A percentile compares a stretch with the other conserved stretches of the same genome.
phyloP scores from a whole-genome alignment of 1,140 invertebrate species.

The Hyposmocoma kahamanoa region DNA sequence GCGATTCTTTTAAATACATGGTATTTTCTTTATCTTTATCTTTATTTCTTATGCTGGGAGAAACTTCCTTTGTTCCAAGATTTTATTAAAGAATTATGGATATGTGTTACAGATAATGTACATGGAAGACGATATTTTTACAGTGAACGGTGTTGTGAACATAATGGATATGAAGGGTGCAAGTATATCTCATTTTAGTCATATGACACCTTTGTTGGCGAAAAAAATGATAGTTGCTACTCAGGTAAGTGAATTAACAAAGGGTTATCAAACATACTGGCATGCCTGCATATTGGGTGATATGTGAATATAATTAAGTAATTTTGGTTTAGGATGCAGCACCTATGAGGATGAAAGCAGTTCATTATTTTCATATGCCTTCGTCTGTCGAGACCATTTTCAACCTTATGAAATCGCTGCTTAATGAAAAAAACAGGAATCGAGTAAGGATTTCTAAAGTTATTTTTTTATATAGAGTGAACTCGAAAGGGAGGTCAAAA shows the following conservation, averaged over 20 bases:
- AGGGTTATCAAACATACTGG: no score
- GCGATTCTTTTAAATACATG: no score
- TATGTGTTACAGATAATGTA: constrained; percentile 62
- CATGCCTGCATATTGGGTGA: no score
- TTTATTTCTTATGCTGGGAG: no score
- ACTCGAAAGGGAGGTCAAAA: no score
- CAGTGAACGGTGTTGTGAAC: constrained; percentile 31
- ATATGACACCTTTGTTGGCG: constrained; percentile 62
- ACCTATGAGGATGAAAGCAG: constrained; percentile 75
- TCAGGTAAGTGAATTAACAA: no score
- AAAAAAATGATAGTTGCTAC: constrained; percentile 58
- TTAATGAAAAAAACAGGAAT: constrained; percentile 50
- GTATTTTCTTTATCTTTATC: no score
- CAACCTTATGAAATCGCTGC: constrained; percentile 61
- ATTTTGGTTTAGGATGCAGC: constrained; percentile 70
- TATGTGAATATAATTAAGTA: no score
- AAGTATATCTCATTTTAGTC: constrained; percentile 49
- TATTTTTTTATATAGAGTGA: no score
- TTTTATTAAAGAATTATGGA: no score
- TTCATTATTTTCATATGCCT: constrained; percentile 76
- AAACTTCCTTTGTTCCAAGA: no score
- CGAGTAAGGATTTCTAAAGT: constrained; percentile 31
- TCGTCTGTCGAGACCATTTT: constrained; percentile 68
- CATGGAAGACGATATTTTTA: constrained; percentile 60
- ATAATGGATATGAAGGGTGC: constrained; percentile 55